Conservation (phyloP, 2,797 vertebrate genomes). For the Amazona finschi region DNA sequence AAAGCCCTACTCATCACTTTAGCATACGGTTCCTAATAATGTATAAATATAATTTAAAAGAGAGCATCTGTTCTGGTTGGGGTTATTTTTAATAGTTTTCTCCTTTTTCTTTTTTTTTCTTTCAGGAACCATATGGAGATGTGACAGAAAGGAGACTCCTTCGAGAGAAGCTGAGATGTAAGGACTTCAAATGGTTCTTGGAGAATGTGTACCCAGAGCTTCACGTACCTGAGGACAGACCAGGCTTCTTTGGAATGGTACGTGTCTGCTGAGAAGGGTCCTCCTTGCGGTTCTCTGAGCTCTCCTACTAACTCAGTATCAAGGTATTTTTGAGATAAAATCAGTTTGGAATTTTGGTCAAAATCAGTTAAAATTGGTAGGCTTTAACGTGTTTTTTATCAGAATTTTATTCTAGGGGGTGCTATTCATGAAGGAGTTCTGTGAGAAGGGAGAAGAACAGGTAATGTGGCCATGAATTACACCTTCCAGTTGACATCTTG, state of each 20-base stretch:
- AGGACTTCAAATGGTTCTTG: slow-evolving; percentile 92
- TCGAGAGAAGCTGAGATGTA: slow-evolving; percentile 85
- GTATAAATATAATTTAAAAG: slow-evolving; percentile 35
- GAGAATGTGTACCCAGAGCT: slow-evolving; percentile 92
- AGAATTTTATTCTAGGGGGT: not conserved
- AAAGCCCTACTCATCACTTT: slow-evolving; percentile 6
- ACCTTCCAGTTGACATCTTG: not conserved
- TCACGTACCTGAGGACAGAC: slow-evolving; percentile 87
- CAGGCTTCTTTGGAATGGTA: slow-evolving; percentile 96
- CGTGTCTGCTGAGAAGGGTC: not conserved
- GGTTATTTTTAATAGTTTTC: not conserved
- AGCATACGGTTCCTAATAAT: slow-evolving; percentile 43
- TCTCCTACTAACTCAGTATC: not conserved
- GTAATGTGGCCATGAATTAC: not conserved
- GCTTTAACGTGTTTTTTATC: not conserved
- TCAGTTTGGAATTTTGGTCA: not conserved
- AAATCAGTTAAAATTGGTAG: not conserved
- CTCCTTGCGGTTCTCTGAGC: not conserved
- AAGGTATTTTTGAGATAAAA: not conserved
- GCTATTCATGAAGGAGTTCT: not conserved
- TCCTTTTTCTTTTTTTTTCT: not conserved
- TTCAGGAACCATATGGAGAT: slow-evolving; percentile 92
- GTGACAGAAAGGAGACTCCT: slow-evolving; percentile 87
- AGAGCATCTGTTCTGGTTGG: slow-evolving; percentile 17
- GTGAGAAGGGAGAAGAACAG: not conserved